phyloP scores from a whole-genome alignment of 1,140 invertebrate genomes.

The Lordiphosa collinella region DNA sequence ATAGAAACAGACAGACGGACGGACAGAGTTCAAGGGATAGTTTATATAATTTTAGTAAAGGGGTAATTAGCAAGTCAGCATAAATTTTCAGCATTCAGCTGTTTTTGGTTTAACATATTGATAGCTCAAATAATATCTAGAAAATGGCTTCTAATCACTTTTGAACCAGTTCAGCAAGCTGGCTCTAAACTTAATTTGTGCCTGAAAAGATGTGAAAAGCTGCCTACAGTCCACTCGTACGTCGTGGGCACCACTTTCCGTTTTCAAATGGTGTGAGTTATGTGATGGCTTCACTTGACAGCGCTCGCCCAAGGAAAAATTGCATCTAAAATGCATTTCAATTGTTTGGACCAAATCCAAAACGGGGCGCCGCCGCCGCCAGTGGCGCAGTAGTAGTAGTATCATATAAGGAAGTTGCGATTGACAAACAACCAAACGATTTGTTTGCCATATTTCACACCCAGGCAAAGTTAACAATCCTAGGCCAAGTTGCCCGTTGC shows the following conservation, averaged over 20 bases:
- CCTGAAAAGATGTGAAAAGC: neutral
- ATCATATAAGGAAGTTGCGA: conserved; percentile 38
- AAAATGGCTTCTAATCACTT: no score
- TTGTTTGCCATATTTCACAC: conserved; percentile 10
- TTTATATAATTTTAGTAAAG: no score
- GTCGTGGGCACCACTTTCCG: conserved; percentile 49
- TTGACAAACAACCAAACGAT: conserved; percentile 20
- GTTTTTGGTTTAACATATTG: no score
- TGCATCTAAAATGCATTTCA: conserved; percentile 35
- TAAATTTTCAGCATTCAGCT: no score
- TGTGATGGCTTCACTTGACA: conserved; percentile 18
- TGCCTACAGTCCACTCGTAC: neutral
- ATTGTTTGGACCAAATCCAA: conserved; percentile 20
- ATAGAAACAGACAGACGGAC: no score
- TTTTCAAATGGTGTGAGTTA: conserved; percentile 30
- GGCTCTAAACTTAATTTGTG: no score
- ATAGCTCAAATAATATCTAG: no score
- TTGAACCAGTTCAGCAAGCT: no score
- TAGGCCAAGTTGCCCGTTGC: conserved; percentile 27
- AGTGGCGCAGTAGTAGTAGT: neutral
- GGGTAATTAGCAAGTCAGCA: no score
- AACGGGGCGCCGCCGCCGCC: conserved; percentile 7
- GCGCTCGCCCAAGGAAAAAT: conserved; percentile 13
- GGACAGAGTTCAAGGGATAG: no score
- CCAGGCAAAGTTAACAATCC: conserved; percentile 9